Conservation (phyloP, 2,113 vertebrate species). For the Gila orcuttii region DNA sequence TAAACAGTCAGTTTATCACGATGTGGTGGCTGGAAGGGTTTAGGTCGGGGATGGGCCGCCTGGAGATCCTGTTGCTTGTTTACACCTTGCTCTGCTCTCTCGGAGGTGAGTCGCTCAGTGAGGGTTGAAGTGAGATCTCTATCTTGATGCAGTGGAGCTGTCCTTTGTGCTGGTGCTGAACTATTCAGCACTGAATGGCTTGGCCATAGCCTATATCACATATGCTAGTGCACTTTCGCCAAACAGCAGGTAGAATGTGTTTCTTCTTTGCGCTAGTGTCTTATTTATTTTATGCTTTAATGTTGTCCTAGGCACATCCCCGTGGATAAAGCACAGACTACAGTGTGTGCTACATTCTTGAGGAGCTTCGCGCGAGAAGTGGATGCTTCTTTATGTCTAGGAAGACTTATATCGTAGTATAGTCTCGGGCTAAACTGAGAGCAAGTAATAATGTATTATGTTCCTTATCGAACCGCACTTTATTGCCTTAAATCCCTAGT, state of each 20-base stretch:
- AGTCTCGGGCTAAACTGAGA: conserved; percentile 3
- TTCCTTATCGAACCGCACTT: neutral
- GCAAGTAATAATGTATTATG: neutral
- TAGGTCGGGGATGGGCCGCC: conserved; percentile 68
- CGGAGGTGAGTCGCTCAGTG: conserved; percentile 75
- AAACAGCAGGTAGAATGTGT: conserved; percentile 1
- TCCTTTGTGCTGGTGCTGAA: conserved; percentile 79
- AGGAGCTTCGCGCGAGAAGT: conserved; percentile 20
- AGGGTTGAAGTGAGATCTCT: conserved; percentile 49
- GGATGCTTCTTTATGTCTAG: neutral
- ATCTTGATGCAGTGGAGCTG: conserved; percentile 73
- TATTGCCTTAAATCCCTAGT: neutral
- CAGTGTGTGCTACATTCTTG: neutral
- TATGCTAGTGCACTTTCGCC: conserved; percentile 10
- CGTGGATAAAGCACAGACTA: conserved; percentile 13
- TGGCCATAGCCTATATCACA: neutral
- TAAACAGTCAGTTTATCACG: conserved; percentile 66
- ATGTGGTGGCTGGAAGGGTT: conserved; percentile 73
- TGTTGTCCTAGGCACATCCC: conserved; percentile 7
- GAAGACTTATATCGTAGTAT: conserved; percentile 13
- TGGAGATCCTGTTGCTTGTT: conserved; percentile 75
- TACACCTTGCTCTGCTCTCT: conserved; percentile 72
- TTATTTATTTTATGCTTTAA: neutral
- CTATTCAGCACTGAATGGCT: conserved; percentile 49
- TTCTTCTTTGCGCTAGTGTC: neutral